A percentile compares a stretch with the other conserved stretches of the same genome.
phyloP scores from a whole-genome alignment of 2,113 vertebrate genomes.

The Rattus norvegicus region GRCr8 NC_086037.1:54710001-54710500 shows the following conservation, averaged over 20 bases:
- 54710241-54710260: slow-evolving; percentile 77
- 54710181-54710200: slow-evolving; percentile 51
- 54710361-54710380: slow-evolving; percentile 92
- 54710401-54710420: slow-evolving; percentile 13
- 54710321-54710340: slow-evolving; percentile 99
- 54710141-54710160: slow-evolving; percentile 62
- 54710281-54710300: slow-evolving; percentile 99
- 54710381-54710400: background rate
- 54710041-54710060: slow-evolving; percentile 46
- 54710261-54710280: slow-evolving; percentile 94
- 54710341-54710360: slow-evolving; percentile 99
- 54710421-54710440: slow-evolving; percentile 5
- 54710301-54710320: slow-evolving; percentile 99
- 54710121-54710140: slow-evolving; percentile 65
- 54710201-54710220: slow-evolving; percentile 61
- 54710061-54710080: slow-evolving; percentile 37
- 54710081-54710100: slow-evolving; percentile 38
- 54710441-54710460: slow-evolving; percentile 13
- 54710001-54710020: slow-evolving; percentile 43
- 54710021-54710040: slow-evolving; percentile 55
- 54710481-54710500: background rate
- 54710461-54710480: slow-evolving; percentile 40
- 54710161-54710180: slow-evolving; percentile 55
- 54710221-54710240: slow-evolving; percentile 55
- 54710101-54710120: background rate